A percentile compares a stretch with the other conserved stretches of the same genome.
phyloP scores from a whole-genome alignment of 2,888 invertebrate species.

The Coleophora flavipennella region DNA sequence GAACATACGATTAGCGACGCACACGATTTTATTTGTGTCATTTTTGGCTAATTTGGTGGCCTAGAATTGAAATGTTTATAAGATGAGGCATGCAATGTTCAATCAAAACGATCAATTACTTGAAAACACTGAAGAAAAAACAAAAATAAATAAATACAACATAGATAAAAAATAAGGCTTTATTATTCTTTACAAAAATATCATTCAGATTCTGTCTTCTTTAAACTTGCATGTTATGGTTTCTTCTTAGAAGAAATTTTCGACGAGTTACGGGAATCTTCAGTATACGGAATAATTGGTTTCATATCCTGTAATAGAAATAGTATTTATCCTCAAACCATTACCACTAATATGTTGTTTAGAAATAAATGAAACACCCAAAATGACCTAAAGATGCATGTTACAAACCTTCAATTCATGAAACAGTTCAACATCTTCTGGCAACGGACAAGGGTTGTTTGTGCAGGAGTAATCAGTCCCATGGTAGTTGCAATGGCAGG shows the following conservation, averaged over 20 bases:
- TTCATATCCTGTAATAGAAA: slow-evolving; percentile 52
- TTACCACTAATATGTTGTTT: too few relatives aligned
- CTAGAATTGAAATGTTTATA: slow-evolving; percentile 16
- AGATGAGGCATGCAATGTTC: too few relatives aligned
- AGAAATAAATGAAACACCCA: too few relatives aligned
- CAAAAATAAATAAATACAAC: too few relatives aligned
- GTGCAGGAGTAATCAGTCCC: slow-evolving; percentile 59
- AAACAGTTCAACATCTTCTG: slow-evolving; percentile 55
- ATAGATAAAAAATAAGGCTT: too few relatives aligned
- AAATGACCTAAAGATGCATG: background rate
- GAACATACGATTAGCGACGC: slow-evolving; percentile 58
- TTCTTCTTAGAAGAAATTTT: slow-evolving; percentile 1
- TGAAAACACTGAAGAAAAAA: too few relatives aligned
- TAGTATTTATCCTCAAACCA: background rate
- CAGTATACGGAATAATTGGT: slow-evolving; percentile 34
- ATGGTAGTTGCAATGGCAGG: slow-evolving; percentile 50
- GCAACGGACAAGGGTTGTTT: slow-evolving; percentile 56
- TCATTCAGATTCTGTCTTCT: too few relatives aligned
- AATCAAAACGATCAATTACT: too few relatives aligned
- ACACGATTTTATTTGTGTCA: slow-evolving; percentile 36
- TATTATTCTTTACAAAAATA: too few relatives aligned
- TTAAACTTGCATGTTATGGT: background rate
- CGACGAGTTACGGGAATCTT: background rate
- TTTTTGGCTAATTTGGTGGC: slow-evolving; percentile 20
- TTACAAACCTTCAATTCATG: slow-evolving; percentile 42